Evolutionary conservation across 1,140 invertebrate genomes (phyloP).

Genomic region (Megathymus violae): DNA sequence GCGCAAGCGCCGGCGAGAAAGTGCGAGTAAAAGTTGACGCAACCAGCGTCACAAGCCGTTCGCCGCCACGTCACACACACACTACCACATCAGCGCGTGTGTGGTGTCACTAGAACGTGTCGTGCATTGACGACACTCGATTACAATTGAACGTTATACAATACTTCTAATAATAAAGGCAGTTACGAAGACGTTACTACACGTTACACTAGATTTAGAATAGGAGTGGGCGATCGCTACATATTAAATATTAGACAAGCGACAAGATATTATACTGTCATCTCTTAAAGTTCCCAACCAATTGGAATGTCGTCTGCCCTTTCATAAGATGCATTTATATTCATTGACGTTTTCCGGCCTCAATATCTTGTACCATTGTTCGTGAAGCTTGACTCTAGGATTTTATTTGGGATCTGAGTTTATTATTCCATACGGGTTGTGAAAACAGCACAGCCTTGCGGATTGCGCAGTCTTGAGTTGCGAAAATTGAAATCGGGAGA

Average conservation of each 20-base stretch:
- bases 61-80: constrained; percentile 62
- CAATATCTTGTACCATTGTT: constrained; percentile 16
- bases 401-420: neutral
- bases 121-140: constrained; percentile 66
- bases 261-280: constrained; percentile 10
- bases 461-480: constrained; percentile 22
- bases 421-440: constrained; percentile 1
- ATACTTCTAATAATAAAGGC: constrained; percentile 51
- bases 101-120: constrained; percentile 51
- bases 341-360: constrained; percentile 29
- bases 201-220: constrained; percentile 31
- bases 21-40: constrained; percentile 83
- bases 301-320: constrained; percentile 16
- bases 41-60: constrained; percentile 68
- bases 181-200: constrained; percentile 34
- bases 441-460: constrained; percentile 27
- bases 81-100: constrained; percentile 45
- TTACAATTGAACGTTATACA: constrained; percentile 72
- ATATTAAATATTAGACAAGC: constrained; percentile 16
- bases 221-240: constrained; percentile 15
- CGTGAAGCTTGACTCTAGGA: constrained; percentile 14
- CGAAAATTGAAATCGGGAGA: constrained; percentile 20
- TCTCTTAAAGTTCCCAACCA: constrained; percentile 29
- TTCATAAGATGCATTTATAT: constrained; percentile 33
- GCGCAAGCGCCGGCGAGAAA: constrained; percentile 79